Evolutionary conservation across 2,113 vertebrate species (phyloP).

Genomic region (Herpetotheres cachinnans): DNA sequence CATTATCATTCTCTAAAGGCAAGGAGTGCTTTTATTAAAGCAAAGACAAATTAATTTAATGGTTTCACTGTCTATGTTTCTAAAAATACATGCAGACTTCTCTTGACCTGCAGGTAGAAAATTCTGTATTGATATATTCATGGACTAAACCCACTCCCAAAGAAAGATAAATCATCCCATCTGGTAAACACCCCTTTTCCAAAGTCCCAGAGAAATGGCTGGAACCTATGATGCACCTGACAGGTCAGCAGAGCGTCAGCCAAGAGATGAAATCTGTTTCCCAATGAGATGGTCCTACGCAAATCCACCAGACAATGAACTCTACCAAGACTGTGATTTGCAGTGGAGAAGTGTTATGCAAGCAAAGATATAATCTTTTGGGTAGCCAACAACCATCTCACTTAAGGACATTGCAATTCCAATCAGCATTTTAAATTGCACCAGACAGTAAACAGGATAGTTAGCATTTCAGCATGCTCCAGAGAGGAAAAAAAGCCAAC

Average conservation of each 20-base stretch:
- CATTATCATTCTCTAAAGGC: slow-evolving; percentile 27
- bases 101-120: background rate
- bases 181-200: background rate
- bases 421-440: background rate
- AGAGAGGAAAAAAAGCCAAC: background rate
- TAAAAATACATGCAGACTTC: background rate
- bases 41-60: slow-evolving; percentile 23
- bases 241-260: background rate
- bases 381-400: background rate
- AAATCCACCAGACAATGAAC: background rate
- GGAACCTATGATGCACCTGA: background rate
- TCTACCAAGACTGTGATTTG: background rate
- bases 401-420: background rate
- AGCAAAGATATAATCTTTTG: background rate
- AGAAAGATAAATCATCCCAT: background rate
- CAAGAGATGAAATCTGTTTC: background rate
- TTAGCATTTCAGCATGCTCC: background rate
- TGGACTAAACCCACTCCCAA: background rate
- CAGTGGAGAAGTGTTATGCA: background rate
- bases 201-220: background rate
- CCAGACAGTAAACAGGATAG: background rate
- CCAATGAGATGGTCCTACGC: background rate
- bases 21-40: slow-evolving; percentile 8
- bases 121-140: background rate
- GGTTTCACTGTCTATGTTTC: background rate